These are phyloP conservation scores for Pygathrix nemaeus DNA, from an alignment of 2,113 vertebrate genomes.

Conservation along the genomic window DNA sequence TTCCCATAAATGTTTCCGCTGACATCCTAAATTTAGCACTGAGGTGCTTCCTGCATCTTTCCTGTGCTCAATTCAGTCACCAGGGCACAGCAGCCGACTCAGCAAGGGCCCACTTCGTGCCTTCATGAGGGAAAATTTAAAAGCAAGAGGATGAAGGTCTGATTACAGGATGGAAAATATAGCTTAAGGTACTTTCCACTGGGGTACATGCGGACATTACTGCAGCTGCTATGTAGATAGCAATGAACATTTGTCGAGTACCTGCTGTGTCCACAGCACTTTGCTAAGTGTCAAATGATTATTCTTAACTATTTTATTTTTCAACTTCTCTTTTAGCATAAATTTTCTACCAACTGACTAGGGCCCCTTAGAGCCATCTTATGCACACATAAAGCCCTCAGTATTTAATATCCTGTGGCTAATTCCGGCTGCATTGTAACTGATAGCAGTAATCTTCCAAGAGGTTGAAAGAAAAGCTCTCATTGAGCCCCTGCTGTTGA, in stretches of 20 bases:
- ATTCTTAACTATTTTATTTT: neutral
- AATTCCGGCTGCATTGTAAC: neutral
- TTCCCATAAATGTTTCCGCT: neutral
- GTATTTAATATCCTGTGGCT: neutral
- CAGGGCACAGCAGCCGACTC: neutral
- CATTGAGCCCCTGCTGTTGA: neutral
- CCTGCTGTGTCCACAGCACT: neutral
- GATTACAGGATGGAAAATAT: neutral
- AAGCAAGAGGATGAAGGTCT: neutral
- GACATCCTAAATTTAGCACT: neutral
- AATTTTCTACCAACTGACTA: neutral
- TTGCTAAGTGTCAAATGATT: neutral
- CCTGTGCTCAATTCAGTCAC: neutral
- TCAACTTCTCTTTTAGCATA: neutral
- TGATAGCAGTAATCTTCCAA: neutral
- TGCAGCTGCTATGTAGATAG: neutral
- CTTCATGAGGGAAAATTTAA: neutral
- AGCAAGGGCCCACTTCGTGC: neutral
- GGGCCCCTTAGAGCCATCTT: neutral
- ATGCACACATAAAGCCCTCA: neutral
- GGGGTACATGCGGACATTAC: neutral
- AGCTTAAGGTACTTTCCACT: neutral
- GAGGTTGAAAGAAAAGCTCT: neutral
- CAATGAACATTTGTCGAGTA: neutral
- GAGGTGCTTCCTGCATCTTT: neutral